These are phyloP conservation scores for Catamblyrhynchus diadema DNA, from an alignment of 2,797 vertebrate species.

Conservation along the genomic window DNA sequence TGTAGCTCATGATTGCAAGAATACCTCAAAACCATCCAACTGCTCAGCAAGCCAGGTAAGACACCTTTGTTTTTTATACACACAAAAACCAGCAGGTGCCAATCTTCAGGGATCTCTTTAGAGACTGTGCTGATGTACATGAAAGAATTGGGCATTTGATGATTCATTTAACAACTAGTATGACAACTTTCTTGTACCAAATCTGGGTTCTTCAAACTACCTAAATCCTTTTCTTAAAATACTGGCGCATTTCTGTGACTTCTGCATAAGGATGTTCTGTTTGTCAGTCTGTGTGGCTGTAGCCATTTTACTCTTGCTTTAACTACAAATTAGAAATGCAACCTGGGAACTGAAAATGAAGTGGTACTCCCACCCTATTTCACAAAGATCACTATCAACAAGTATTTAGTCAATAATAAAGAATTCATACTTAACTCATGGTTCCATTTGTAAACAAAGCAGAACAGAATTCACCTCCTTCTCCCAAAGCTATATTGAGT, in stretches of 20 bases:
- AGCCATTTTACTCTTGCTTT: not conserved
- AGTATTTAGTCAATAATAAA: slow-evolving; percentile 37
- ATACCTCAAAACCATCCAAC: not conserved
- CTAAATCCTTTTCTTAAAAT: not conserved
- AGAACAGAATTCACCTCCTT: slow-evolving; percentile 8
- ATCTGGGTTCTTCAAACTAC: not conserved
- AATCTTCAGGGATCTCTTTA: not conserved
- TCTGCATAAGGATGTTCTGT: not conserved
- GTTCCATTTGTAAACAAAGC: slow-evolving; percentile 1
- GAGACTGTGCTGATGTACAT: not conserved
- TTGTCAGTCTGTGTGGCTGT: not conserved
- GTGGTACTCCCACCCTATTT: not conserved
- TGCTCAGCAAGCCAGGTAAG: not conserved
- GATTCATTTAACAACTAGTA: not conserved
- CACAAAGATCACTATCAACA: not conserved
- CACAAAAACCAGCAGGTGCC: not conserved
- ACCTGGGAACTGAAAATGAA: not conserved
- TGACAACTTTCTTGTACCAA: not conserved
- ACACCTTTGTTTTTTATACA: not conserved
- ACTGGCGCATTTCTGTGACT: not conserved
- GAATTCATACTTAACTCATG: slow-evolving; percentile 17
- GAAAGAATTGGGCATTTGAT: not conserved
- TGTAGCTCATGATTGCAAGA: not conserved
- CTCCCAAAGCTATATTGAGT: not conserved
- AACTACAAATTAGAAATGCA: not conserved